Evolutionary conservation across 2,113 vertebrate species (phyloP).

Genomic region (Pluvialis apricaria): DNA sequence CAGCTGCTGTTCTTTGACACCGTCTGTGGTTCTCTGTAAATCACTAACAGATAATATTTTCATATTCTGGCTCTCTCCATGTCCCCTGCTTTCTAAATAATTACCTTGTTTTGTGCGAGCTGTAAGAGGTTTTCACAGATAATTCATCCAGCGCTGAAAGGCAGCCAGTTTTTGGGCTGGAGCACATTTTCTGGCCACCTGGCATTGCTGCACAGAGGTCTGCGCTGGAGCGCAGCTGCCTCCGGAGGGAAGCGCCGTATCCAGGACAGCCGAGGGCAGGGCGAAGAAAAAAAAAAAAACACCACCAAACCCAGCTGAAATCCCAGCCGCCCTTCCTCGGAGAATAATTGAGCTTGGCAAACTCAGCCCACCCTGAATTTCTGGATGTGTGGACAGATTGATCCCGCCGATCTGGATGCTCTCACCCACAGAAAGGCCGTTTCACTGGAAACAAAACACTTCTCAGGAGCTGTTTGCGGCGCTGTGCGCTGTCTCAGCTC

Average conservation of each 20-base stretch:
- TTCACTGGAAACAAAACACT: background rate
- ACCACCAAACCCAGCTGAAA: background rate
- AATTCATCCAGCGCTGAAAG: constrained; percentile 32
- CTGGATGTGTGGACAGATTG: background rate
- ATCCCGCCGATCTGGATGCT: background rate
- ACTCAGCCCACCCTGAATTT: background rate
- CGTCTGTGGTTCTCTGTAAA: background rate
- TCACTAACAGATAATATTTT: constrained; percentile 52
- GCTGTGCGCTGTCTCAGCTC: background rate
- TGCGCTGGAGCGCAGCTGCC: background rate
- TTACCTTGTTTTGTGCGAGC: constrained; percentile 55
- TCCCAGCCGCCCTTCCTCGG: background rate
- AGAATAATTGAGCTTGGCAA: background rate
- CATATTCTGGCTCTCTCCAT: background rate
- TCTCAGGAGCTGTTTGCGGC: background rate
- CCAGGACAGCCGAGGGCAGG: constrained; percentile 32
- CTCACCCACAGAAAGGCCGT: background rate
- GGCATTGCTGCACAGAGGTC: constrained; percentile 19
- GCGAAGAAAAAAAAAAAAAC: background rate
- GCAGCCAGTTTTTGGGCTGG: constrained; percentile 26
- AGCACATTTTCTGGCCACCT: constrained; percentile 36
- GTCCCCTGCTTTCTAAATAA: constrained; percentile 38
- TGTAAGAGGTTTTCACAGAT: constrained; percentile 16
- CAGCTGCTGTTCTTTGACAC: constrained; percentile 16
- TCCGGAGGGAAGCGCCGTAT: background rate